Percentiles rank a stretch among this genome's conserved stretches.
phyloP scores from a whole-genome alignment of 92 coral and sea anemone genomes.

The Isaurus tuberculatus region DNA sequence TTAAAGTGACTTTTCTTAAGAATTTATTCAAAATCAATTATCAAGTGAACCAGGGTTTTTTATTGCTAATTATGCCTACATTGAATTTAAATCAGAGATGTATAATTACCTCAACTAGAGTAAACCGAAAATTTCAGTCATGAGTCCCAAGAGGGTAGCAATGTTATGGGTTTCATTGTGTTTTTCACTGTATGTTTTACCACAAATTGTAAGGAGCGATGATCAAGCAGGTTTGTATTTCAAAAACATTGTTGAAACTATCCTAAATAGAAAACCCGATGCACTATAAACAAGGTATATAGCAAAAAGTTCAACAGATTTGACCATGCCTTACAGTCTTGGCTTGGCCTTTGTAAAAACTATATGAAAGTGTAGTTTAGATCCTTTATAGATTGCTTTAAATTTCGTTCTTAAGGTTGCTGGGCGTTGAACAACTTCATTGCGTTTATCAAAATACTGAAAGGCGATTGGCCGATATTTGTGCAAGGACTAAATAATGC shows the following conservation, averaged over 20 bases:
- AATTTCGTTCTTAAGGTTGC: too few relatives aligned
- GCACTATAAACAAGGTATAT: background rate
- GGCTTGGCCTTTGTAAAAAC: too few relatives aligned
- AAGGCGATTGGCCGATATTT: too few relatives aligned
- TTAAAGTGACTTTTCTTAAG: background rate
- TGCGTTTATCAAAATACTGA: too few relatives aligned
- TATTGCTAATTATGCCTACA: background rate
- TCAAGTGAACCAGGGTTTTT: background rate
- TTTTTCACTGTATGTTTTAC: background rate
- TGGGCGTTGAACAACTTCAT: too few relatives aligned
- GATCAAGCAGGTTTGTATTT: background rate
- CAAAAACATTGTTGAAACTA: background rate
- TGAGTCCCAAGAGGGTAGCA: background rate
- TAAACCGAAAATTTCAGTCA: background rate
- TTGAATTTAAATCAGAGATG: background rate
- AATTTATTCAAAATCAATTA: background rate
- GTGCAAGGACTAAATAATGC: too few relatives aligned
- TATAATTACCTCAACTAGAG: background rate
- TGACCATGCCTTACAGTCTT: too few relatives aligned
- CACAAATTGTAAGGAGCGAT: background rate
- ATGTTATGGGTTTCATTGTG: background rate
- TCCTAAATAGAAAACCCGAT: background rate
- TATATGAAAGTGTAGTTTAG: too few relatives aligned
- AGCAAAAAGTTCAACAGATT: too few relatives aligned
- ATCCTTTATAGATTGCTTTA: too few relatives aligned